phyloP scores from a whole-genome alignment of 2,797 vertebrate genomes.

The Stomatorhinus walkeri region DNA sequence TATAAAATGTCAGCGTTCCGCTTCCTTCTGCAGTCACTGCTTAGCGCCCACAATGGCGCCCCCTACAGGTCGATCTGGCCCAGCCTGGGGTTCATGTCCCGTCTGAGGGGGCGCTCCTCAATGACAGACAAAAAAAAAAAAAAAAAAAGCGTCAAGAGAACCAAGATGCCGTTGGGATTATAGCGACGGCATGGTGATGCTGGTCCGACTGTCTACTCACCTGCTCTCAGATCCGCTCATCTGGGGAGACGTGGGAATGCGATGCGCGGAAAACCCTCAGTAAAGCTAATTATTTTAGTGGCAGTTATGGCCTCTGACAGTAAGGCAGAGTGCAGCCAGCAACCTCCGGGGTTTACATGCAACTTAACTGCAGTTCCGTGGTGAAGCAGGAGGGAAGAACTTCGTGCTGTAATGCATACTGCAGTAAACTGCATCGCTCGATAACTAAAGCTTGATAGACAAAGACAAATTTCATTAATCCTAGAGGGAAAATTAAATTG shows the following conservation, averaged over 20 bases:
- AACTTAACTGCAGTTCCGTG: not conserved
- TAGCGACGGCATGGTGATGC: not conserved
- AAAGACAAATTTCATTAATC: not conserved
- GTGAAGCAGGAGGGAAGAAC: not conserved
- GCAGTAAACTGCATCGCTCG: not conserved
- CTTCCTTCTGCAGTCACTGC: not conserved
- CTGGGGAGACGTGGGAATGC: not conserved
- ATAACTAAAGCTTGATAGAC: not conserved
- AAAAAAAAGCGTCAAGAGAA: not conserved
- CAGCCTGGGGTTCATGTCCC: not conserved
- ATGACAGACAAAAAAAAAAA: too few species aligned
- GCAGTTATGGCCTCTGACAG: not conserved
- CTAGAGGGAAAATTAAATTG: not conserved
- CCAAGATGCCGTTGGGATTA: not conserved
- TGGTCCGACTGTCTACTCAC: not conserved
- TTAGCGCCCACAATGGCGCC: not conserved
- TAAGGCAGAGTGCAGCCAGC: not conserved
- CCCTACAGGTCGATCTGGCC: not conserved
- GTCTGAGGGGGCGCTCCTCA: not conserved
- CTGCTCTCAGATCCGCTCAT: not conserved
- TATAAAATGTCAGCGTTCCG: not conserved
- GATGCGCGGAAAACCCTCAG: not conserved
- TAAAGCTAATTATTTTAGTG: not conserved
- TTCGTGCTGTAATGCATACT: not conserved
- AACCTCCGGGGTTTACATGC: not conserved